Evolutionary conservation across 2,888 invertebrate genomes (phyloP), one percentile per base, ranked within the genome.

Genomic region (Leptopilina drosophilae): DNA sequence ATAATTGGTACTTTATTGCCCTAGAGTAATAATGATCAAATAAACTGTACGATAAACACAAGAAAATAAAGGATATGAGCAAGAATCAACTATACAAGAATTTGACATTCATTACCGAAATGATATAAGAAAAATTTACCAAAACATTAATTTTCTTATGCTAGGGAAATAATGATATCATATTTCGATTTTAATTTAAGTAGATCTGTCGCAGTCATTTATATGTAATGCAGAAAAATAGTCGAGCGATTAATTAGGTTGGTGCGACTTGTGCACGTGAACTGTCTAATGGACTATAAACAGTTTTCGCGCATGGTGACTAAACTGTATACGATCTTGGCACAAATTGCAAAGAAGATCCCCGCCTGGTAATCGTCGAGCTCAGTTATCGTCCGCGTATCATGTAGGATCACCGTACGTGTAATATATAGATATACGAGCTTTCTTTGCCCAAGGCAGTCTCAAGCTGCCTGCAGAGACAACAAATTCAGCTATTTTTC

Each of bases 401-500:
- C 56, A 73, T 73, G 73, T 56, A 73, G 73, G 73, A 73, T 73
- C 73, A 73, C 73, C 73, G 33, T 76, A 64, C 26, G 33, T 46
- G 11, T 40, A 73, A 66, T 66, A 42, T 66, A 66, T 66, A 66
- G 40, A 66, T 66, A 66, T 66, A 66, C 12, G 20, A 73, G 20
- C 56, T 73, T 33, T 11, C n/a, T 9, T 20, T 33, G 73, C 73
- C 73, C 33, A 73, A 56, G 73, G 73, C 73, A 6, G 53, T 69
- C 53, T 26, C 53, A 69, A 49, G 49, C 26, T 69, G 69, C 69
- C 78, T 82, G 83, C 81, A 83, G 85, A 87, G 83, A 86, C 87
- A 88, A 89, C 88, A 88, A 88, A 89, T 89, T 88, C 87, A 84
- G 87, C 88, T 85, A 89, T 88, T 89, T 89, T 89, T 89, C 89